Conservation (phyloP, 1,140 invertebrate species). For the Dinothrombium tinctorium region DNA sequence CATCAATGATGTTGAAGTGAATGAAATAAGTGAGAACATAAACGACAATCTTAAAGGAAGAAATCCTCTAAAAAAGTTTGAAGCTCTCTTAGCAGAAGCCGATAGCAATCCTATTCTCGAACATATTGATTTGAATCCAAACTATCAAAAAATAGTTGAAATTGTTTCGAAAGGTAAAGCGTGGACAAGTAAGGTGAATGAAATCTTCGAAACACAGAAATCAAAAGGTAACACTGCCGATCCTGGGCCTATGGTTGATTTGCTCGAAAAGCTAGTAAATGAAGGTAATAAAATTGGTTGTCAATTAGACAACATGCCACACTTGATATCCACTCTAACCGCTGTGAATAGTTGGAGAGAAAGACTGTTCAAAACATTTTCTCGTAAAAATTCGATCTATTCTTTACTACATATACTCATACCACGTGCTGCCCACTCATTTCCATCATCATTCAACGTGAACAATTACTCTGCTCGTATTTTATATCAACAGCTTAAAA, state of each 20-base stretch:
- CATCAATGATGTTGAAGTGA: no score
- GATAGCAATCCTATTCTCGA: neutral
- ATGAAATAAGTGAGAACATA: neutral
- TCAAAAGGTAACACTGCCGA: conserved; percentile 23
- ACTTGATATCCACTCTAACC: conserved; percentile 45
- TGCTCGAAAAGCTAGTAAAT: conserved; percentile 49
- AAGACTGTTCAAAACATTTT: conserved; percentile 54
- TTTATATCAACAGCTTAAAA: conserved; percentile 4
- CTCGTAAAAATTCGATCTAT: conserved; percentile 51
- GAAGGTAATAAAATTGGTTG: conserved; percentile 52
- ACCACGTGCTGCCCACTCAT: neutral
- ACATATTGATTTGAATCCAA: neutral
- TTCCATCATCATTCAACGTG: conserved; percentile 1
- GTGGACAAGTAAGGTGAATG: neutral
- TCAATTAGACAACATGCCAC: conserved; percentile 43
- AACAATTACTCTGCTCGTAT: neutral
- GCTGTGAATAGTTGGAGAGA: conserved; percentile 64
- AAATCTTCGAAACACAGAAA: neutral
- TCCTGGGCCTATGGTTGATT: conserved; percentile 60
- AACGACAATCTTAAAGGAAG: neutral
- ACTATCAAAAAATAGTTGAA: neutral
- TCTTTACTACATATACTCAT: conserved; percentile 42
- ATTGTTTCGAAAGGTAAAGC: neutral
- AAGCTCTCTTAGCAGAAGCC: neutral
- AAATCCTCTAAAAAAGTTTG: neutral